Evolutionary conservation across 2,113 vertebrate genomes (phyloP), one percentile per base, ranked within the genome.

Genomic region (Arvicanthis niloticus): DNA sequence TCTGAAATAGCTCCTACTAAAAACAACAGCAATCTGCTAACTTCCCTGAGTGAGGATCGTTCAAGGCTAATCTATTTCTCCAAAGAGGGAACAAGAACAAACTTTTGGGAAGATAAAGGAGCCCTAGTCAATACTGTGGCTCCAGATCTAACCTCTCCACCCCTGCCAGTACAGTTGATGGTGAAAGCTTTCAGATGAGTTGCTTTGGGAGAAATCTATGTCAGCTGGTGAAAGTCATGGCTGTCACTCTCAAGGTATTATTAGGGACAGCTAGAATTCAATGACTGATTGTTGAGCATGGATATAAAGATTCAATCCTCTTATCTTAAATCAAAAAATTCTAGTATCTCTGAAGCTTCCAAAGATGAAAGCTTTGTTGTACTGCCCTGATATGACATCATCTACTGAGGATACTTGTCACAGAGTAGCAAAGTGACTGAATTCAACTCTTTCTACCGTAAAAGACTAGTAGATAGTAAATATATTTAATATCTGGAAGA

Each of bases 1-100:
- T 45, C 17, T 72, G 45, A 95, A 95, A 94, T 91, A 72, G 67
- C 53, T 96, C 45, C 51, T 94, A 75, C 82, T 81, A 80, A 95
- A 94, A 62, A 68, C 84, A 95, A 81, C 62, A 91, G 62, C 82
- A 88, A 42, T 70, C 29, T 22, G 53, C 75, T 95, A 91, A 93
- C 85, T 75, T 2, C 37, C 62, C 45, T 48, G 34, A 88, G 58
- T 37, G 29, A 88, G 21, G 11, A 56, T 77, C 17, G 53, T 96
- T 89, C 26, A 22, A 40, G 65, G 56, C 42, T 85, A 94, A 93
- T 89, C 40, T 51, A 75, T 91, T 95, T 87, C 82, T 94, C 70
- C 40, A 34, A 78, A 51, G 72, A 91, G 31, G 60, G 53, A 42
- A 85, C 58, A 5, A 75, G 65, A 90, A 62, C 42, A 88, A 89